A percentile compares a stretch with the other conserved stretches of the same genome.
Evolutionary conservation across 2,797 vertebrate genomes (phyloP).

Genomic region (Pyrrhura leucotis): DNA sequence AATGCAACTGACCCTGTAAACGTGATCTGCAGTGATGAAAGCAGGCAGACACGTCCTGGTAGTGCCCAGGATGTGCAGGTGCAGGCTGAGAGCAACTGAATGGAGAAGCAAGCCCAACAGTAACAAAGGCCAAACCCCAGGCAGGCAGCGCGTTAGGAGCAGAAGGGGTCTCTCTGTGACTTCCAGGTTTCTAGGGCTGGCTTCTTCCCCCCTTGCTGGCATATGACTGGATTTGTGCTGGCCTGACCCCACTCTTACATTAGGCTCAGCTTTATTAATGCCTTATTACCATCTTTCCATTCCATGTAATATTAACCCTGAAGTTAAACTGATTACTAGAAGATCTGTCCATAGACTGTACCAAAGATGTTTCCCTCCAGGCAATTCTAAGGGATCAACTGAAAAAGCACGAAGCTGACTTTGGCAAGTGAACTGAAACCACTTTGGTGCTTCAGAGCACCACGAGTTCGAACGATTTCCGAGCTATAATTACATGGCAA

Average conservation of each 20-base stretch:
- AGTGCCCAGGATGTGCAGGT: no score
- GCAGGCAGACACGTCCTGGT: background rate
- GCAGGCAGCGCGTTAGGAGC: background rate
- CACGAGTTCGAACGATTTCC: background rate
- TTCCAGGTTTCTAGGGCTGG: background rate
- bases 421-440: background rate
- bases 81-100: background rate
- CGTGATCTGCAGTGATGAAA: background rate
- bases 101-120: background rate
- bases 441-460: background rate
- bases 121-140: background rate
- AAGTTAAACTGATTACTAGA: background rate
- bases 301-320: background rate
- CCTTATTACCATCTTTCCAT: background rate
- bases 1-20: background rate
- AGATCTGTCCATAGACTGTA: background rate
- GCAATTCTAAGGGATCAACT: background rate
- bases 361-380: background rate
- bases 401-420: fast-evolving
- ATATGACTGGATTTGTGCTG: background rate
- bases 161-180: background rate
- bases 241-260: background rate
- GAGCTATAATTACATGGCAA: background rate
- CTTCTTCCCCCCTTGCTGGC: background rate
- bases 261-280: background rate